Evolutionary conservation across 2,888 invertebrate genomes (phyloP), one percentile per base, ranked within the genome.

Genomic region (Gibbula magus): DNA sequence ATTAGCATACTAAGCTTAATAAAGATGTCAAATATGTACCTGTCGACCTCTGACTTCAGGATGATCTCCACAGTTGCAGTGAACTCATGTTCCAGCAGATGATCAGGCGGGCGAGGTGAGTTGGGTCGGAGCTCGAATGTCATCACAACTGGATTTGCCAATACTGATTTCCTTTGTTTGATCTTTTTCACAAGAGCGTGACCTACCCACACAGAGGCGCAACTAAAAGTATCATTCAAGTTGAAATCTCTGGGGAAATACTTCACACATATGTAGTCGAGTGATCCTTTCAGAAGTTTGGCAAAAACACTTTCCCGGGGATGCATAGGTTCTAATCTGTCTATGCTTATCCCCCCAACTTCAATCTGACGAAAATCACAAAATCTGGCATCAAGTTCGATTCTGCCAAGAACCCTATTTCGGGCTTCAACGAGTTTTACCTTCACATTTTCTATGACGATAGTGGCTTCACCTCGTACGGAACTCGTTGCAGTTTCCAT

Each of bases 301-400:
- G 16, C 10, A 22, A 61, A 61, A 10, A 29, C 10, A n/a, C 61
- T 61, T n/a, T 61, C 61, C 16, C 61, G 16, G 16, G 8, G 0
- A 29, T 29, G 25, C 61, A 61, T 61, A 13, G 25, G 10, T 16
- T 22, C 29, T 29, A 61, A 29, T n/a, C 61, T 61, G 61, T 61
- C 61, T 25, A 61, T 29, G 3, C 61, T 29, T 10, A 25, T 61
- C 16, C 61, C 61, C 16, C 61, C 61, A 13, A 61, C 29, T 61
- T 61, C 61, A 29, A 61, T 61, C n/a, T 61, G 61, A 29, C 61
- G 61, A 61, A 61, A 61, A 61, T 61, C 61, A 29, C 61, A 61
- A 61, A 61, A 61, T 18, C 25, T 25, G 2, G 61, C 61, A 29
- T 61, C 61, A 61, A 61, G 61, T 61, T 25, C 10, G 29, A 61